Percentiles rank a stretch among this genome's conserved stretches.
Conservation (phyloP, 2,888 invertebrate genomes). For the Galerucella calmariensis region DNA sequence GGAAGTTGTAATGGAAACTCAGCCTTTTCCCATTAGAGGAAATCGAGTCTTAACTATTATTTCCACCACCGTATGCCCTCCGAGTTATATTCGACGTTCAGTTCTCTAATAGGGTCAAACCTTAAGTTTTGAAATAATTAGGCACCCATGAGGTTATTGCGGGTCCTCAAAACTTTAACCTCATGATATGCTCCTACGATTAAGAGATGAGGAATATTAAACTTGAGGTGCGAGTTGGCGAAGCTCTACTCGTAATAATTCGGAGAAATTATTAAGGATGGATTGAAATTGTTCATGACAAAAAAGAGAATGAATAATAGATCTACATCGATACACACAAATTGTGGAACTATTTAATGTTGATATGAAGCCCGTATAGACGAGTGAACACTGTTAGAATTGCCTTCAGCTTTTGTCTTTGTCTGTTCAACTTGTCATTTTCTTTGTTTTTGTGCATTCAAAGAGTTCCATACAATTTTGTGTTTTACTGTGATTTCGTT, state of each 20-base stretch:
- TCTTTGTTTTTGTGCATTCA: slow-evolving; percentile 13
- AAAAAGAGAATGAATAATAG: background rate
- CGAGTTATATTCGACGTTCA: slow-evolving; percentile 19
- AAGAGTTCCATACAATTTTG: slow-evolving; percentile 21
- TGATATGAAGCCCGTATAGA: background rate
- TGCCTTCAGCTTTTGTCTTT: slow-evolving; percentile 20
- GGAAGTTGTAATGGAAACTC: slow-evolving; percentile 25
- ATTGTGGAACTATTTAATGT: background rate
- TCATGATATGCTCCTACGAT: slow-evolving; percentile 24
- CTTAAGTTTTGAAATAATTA: slow-evolving; percentile 34
- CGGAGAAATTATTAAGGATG: background rate
- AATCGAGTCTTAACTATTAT: slow-evolving; percentile 30
- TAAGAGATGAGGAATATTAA: slow-evolving; percentile 20
- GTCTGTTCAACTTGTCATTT: slow-evolving; percentile 13
- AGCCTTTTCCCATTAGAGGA: slow-evolving; percentile 22
- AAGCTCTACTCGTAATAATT: slow-evolving; percentile 10
- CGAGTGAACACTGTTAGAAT: slow-evolving; percentile 8
- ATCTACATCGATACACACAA: too few relatives aligned
- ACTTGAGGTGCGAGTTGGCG: background rate
- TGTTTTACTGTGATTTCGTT: slow-evolving; percentile 19
- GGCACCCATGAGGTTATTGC: slow-evolving; percentile 26
- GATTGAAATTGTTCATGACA: background rate
- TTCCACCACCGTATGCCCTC: slow-evolving; percentile 14
- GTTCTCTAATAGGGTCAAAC: slow-evolving; percentile 26
- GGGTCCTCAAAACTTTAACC: slow-evolving; percentile 13